Evolutionary conservation across 2,888 invertebrate species (phyloP), one percentile per base, ranked within the genome.

Genomic region (Caenorhabditis afra): DNA sequence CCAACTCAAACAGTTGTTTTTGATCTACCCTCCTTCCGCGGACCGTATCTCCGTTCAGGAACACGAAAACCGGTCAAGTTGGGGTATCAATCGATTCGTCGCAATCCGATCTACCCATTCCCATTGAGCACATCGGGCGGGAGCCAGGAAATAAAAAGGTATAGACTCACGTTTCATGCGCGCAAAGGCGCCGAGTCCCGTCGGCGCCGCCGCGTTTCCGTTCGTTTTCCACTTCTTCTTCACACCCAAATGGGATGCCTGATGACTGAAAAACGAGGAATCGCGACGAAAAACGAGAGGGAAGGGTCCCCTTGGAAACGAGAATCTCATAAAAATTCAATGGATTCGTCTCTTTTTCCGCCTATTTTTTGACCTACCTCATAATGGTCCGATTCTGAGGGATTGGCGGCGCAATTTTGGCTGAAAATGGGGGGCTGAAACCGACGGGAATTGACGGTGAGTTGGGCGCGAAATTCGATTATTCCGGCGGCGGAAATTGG

Each of bases 211-310:
- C 55, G 22, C 14, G 41, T 41, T 20, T 49, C 67, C 68, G 47
- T 76, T 64, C 12, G 47, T 53, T 29, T 55, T 78, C 58, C 71
- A 65, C 61, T 71, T 78, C 50, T 74, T 79, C n/a, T 74, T 74
- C 5, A 78, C 52, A 12, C 73, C 67, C 22, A 79, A 64, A 47
- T 74, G 79, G 11, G 74, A 44, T 3, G 79, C 79, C 49, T 79
- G 74, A 55, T 75, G 74, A 55, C 79, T 73, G 74, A 11, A 73
- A 78, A 59, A 8, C 5, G 20, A 2, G 41, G 41, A 41, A 41
- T 11, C 5, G 37, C 37, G 37, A 37, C 52, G n/a, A 3, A 12
- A 53, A 35, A 53, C 3, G 35, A 11, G 11, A 12, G 4, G 11
- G 14, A 22, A 11, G 12, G 37, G 57, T 49, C 53, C 45, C 68